Evolutionary conservation across 2,888 invertebrate species (phyloP).

Genomic region (Phaedon cochleariae): DNA sequence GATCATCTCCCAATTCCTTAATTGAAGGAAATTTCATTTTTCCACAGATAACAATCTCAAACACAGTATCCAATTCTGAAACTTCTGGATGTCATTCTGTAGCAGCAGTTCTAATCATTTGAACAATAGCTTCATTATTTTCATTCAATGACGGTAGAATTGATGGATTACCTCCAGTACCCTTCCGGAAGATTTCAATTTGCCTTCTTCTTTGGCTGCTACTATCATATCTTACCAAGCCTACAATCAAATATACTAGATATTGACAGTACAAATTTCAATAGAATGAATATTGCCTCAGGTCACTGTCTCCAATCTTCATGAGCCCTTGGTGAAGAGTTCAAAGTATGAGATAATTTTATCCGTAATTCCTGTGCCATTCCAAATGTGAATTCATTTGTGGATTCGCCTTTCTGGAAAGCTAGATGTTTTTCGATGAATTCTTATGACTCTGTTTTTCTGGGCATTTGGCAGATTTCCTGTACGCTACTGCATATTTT

Average conservation of each 20-base stretch:
- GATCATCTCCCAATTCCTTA: background rate
- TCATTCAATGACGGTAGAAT: background rate
- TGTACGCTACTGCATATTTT: no score
- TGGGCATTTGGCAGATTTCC: no score
- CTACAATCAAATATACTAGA: background rate
- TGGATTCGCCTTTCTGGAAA: no score
- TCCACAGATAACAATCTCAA: no score
- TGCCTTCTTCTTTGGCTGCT: background rate
- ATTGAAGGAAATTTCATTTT: background rate
- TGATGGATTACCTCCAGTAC: slow-evolving; percentile 8
- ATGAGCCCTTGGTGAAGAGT: background rate
- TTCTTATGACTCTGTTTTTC: no score
- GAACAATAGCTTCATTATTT: no score
- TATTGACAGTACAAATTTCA: background rate
- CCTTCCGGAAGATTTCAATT: background rate
- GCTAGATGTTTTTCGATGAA: no score
- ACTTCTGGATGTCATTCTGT: no score
- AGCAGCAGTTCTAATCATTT: no score
- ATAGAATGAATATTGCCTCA: background rate
- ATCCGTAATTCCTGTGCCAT: background rate
- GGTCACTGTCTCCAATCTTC: background rate
- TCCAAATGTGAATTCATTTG: no score
- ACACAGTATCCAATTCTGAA: no score
- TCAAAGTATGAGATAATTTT: background rate
- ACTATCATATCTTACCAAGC: slow-evolving; percentile 3